These are phyloP conservation scores for Thinocorus orbignyianus DNA, from an alignment of 2,113 vertebrate species.

Conservation along the genomic window DNA sequence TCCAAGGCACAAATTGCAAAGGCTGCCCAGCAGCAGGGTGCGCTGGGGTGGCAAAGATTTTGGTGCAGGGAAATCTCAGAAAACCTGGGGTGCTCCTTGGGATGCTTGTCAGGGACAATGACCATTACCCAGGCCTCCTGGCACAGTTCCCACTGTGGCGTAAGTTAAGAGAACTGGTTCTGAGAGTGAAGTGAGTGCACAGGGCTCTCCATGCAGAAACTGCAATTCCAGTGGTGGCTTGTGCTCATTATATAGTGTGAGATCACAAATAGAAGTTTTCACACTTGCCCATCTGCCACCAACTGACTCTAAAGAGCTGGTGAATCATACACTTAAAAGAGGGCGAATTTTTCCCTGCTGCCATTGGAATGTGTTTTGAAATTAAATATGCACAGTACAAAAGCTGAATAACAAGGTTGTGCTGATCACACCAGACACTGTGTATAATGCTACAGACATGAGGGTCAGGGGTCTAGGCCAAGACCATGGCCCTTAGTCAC, in stretches of 20 bases:
- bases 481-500: conserved; percentile 54
- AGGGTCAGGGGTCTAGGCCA: conserved; percentile 61
- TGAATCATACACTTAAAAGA: conserved; percentile 74
- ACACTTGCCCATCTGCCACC: conserved; percentile 78
- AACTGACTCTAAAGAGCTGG: conserved; percentile 76
- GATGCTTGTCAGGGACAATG: neutral
- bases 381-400: conserved; percentile 68
- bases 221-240: conserved; percentile 68
- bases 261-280: conserved; percentile 79
- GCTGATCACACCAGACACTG: conserved; percentile 63
- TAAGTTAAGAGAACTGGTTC: neutral
- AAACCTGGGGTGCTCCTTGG: neutral
- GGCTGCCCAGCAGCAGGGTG: neutral
- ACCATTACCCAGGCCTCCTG: neutral
- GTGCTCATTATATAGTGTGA: conserved; percentile 77
- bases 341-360: conserved; percentile 54
- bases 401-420: conserved; percentile 69
- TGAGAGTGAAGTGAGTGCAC: neutral
- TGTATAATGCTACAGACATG: conserved; percentile 67
- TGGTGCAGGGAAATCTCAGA: neutral
- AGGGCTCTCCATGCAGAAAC: conserved; percentile 48
- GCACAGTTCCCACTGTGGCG: neutral
- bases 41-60: neutral
- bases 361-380: conserved; percentile 73
- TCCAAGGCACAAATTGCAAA: neutral